phyloP scores from a whole-genome alignment of 2,113 vertebrate species.

The Centropus bengalensis region DNA sequence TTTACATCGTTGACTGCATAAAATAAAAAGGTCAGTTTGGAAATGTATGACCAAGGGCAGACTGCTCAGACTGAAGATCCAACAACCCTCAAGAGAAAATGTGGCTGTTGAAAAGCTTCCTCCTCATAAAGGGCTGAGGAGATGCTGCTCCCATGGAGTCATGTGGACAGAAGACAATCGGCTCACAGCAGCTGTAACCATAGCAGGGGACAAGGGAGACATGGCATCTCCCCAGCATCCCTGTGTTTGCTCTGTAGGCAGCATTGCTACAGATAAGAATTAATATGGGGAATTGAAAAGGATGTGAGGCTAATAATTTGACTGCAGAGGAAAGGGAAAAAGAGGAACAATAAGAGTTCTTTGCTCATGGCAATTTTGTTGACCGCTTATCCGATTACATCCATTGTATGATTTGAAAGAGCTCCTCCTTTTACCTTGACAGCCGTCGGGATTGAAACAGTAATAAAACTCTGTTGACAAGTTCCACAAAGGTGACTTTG shows the following conservation, averaged over 20 bases:
- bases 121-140: background rate
- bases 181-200: accelerated
- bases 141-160: background rate
- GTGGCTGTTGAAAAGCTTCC: background rate
- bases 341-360: background rate
- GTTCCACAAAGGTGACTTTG: constrained; percentile 49
- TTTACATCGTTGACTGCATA: background rate
- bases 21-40: background rate
- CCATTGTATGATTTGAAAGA: constrained; percentile 16
- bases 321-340: background rate
- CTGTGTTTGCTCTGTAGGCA: background rate
- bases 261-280: background rate
- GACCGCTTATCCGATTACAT: constrained; percentile 25
- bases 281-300: background rate
- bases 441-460: constrained; percentile 15
- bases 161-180: background rate
- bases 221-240: background rate
- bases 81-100: background rate
- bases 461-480: constrained; percentile 60
- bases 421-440: constrained; percentile 30
- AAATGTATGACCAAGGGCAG: background rate
- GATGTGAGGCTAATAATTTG: background rate
- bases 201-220: accelerated
- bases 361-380: background rate
- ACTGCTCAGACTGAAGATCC: background rate